Evolutionary conservation across 2,888 invertebrate species (phyloP).

Genomic region (Troides helena): DNA sequence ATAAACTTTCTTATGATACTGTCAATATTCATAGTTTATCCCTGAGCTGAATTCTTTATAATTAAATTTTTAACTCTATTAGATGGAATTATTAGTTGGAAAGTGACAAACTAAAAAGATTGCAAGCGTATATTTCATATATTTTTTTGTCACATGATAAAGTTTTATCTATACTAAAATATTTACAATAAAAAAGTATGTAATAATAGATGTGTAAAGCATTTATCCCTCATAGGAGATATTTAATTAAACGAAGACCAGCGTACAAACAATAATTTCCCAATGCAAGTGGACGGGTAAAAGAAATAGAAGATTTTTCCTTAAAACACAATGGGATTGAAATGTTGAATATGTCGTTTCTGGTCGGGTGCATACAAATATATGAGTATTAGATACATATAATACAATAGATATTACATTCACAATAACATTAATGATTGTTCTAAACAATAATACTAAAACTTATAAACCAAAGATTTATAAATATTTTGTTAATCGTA

Average conservation of each 20-base stretch:
- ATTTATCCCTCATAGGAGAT: neutral
- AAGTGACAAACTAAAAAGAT: neutral
- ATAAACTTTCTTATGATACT: constrained; percentile 42
- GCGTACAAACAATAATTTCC: constrained; percentile 14
- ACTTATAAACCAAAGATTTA: neutral
- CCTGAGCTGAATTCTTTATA: constrained; percentile 40
- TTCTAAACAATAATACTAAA: neutral
- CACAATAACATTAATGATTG: neutral
- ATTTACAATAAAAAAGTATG: neutral
- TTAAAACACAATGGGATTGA: constrained; percentile 25
- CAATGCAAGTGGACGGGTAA: constrained; percentile 17
- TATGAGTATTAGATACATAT: neutral
- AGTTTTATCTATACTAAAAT: neutral
- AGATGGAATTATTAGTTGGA: constrained; percentile 2
- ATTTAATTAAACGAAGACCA: constrained; percentile 7
- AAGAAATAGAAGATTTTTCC: constrained; percentile 14
- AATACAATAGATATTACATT: neutral
- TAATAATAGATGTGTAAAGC: neutral
- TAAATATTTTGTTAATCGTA: neutral
- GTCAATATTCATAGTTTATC: constrained; percentile 43
- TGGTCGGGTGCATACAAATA: neutral
- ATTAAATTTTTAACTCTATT: constrained; percentile 29
- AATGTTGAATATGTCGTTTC: constrained; percentile 4
- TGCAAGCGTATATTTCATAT: neutral
- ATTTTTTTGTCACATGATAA: neutral